Evolutionary conservation across 2,888 invertebrate species (phyloP).

Genomic region (Agrochola litura): DNA sequence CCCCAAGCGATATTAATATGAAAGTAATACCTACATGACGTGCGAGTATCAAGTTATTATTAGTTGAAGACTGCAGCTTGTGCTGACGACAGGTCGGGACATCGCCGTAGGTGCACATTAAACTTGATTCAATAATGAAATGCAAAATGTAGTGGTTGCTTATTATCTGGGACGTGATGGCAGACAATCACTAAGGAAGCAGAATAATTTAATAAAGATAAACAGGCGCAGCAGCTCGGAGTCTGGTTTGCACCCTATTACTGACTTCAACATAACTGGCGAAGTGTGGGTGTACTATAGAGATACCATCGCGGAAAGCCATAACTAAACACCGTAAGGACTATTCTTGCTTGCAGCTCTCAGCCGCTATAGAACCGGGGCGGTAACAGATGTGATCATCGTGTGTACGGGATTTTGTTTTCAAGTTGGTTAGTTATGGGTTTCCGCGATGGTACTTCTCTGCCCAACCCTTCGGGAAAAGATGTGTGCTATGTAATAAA

Average conservation of each 20-base stretch:
- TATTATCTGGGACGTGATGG: conserved; percentile 4
- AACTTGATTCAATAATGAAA: conserved; percentile 27
- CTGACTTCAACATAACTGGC: not conserved
- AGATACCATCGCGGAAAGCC: too few species aligned
- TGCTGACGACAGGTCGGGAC: conserved; percentile 21
- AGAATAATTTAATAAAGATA: not conserved
- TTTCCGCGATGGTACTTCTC: not conserved
- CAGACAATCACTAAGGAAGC: not conserved
- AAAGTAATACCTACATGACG: conserved; percentile 22
- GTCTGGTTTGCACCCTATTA: not conserved
- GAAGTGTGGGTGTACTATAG: not conserved
- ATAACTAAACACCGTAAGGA: too few species aligned
- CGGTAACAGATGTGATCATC: too few species aligned
- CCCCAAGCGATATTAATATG: conserved; percentile 50
- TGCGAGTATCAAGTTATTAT: conserved; percentile 48
- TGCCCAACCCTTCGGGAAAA: not conserved
- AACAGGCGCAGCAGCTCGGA: not conserved
- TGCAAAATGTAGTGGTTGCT: not conserved
- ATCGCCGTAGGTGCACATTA: conserved; percentile 30
- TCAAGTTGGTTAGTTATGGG: too few species aligned
- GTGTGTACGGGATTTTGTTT: too few species aligned
- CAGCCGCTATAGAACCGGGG: too few species aligned
- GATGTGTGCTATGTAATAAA: not conserved
- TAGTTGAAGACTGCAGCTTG: conserved; percentile 20
- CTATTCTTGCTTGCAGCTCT: too few species aligned